A percentile compares a stretch with the other conserved stretches of the same genome.
Evolutionary conservation across 2,888 invertebrate genomes (phyloP).

Genomic region (Hemistola chrysoprasaria): DNA sequence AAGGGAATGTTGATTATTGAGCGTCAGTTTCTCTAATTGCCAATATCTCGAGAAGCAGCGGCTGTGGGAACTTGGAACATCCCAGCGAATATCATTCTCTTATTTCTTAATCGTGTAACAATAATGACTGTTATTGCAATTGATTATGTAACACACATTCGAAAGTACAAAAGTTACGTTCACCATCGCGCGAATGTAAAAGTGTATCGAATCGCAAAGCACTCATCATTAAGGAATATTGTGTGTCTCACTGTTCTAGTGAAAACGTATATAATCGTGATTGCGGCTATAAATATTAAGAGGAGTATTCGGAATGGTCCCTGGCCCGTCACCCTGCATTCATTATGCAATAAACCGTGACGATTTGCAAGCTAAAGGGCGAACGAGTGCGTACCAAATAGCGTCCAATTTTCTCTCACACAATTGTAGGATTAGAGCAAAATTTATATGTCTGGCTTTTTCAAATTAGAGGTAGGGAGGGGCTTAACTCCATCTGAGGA

Average conservation of each 20-base stretch:
- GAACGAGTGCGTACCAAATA: conserved; percentile 61
- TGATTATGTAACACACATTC: conserved; percentile 29
- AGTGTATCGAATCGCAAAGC: conserved; percentile 66
- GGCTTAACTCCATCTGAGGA: conserved; percentile 64
- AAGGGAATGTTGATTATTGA: conserved; percentile 26
- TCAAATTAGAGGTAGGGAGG: conserved; percentile 67
- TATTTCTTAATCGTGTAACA: conserved; percentile 15
- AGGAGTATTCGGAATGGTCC: conserved; percentile 38
- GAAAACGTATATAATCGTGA: conserved; percentile 38
- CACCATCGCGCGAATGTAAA: conserved; percentile 53
- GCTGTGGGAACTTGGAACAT: conserved; percentile 11
- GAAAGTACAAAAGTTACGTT: conserved; percentile 48
- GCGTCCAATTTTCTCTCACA: conserved; percentile 71
- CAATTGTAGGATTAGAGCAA: conserved; percentile 72
- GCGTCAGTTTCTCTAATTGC: conserved; percentile 29
- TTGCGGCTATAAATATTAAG: conserved; percentile 37
- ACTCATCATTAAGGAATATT: conserved; percentile 40
- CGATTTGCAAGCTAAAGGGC: conserved; percentile 64
- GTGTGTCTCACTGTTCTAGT: conserved; percentile 35
- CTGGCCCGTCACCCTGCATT: conserved; percentile 48
- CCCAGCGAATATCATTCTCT: conserved; percentile 7
- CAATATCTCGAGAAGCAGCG: conserved; percentile 20
- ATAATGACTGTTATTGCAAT: conserved; percentile 25
- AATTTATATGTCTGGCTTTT: conserved; percentile 80
- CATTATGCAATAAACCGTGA: conserved; percentile 64